These are phyloP conservation scores for Prionailurus viverrinus DNA, from an alignment of 2,113 vertebrate genomes.

Conservation along the genomic window DNA sequence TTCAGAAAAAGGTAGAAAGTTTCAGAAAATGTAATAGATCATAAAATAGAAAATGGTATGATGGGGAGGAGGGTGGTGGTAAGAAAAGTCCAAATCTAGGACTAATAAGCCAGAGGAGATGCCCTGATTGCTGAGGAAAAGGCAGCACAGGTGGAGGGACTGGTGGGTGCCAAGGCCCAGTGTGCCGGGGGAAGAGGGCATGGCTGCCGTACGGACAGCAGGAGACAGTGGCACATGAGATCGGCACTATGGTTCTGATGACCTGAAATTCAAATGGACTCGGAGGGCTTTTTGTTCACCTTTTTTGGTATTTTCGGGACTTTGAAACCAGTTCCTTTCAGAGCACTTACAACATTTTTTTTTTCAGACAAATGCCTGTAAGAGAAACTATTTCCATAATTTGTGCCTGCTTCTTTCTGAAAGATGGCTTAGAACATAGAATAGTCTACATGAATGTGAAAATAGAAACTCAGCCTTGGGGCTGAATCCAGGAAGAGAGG, in stretches of 20 bases:
- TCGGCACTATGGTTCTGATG: neutral
- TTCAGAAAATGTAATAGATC: neutral
- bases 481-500: neutral
- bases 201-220: rapidly evolving
- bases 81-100: neutral
- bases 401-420: neutral
- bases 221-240: too few relatives aligned
- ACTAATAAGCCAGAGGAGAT: neutral
- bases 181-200: too few relatives aligned
- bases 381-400: neutral
- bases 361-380: neutral
- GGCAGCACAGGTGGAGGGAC: rapidly evolving
- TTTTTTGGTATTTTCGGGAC: neutral
- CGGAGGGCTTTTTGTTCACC: neutral
- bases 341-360: neutral
- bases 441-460: neutral
- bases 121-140: neutral
- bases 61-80: rapidly evolving
- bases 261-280: neutral
- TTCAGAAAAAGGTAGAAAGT: neutral
- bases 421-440: neutral
- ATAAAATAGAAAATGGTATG: neutral
- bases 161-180: rapidly evolving
- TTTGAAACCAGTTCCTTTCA: neutral
- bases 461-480: neutral